These are phyloP conservation scores for Limanda limanda DNA, from an alignment of 2,113 vertebrate species.

Conservation along the genomic window DNA sequence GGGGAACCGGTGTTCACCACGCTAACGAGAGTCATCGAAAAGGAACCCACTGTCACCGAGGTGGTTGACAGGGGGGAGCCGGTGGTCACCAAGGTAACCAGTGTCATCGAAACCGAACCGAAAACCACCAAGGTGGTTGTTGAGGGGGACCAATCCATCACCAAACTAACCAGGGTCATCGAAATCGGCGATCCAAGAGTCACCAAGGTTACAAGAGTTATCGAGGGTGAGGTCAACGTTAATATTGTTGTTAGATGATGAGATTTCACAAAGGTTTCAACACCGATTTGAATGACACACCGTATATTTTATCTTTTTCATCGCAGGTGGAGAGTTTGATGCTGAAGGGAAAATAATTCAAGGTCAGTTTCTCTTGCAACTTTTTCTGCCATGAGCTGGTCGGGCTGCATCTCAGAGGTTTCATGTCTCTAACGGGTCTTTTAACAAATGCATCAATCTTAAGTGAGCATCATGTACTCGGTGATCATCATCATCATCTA, in stretches of 20 bases:
- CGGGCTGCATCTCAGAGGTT: background rate
- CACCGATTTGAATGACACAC: background rate
- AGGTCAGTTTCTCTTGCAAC: slow-evolving; percentile 68
- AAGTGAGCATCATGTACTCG: slow-evolving; percentile 11
- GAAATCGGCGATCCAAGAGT: background rate
- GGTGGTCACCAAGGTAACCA: slow-evolving; percentile 34
- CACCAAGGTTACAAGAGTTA: slow-evolving; percentile 60
- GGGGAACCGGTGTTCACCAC: too few species aligned
- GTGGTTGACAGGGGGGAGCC: slow-evolving; percentile 43
- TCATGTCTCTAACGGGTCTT: slow-evolving; percentile 38
- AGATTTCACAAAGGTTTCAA: background rate
- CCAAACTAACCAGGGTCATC: slow-evolving; percentile 40
- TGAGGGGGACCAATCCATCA: too few species aligned
- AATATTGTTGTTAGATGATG: too few species aligned
- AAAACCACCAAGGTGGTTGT: slow-evolving; percentile 21
- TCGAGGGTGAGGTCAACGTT: slow-evolving; percentile 48
- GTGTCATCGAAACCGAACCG: slow-evolving; percentile 22
- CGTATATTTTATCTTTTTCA: background rate
- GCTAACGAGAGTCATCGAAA: slow-evolving; percentile 34
- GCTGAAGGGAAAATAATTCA: slow-evolving; percentile 32
- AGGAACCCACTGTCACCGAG: slow-evolving; percentile 8
- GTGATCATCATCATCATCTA: slow-evolving; percentile 26
- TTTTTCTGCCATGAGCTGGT: background rate
- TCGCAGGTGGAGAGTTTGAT: slow-evolving; percentile 55
- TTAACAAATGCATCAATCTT: slow-evolving; percentile 30